A percentile compares a stretch with the other conserved stretches of the same genome.
Conservation (phyloP, 2,888 invertebrate species). For the Gortyna flavago region DNA sequence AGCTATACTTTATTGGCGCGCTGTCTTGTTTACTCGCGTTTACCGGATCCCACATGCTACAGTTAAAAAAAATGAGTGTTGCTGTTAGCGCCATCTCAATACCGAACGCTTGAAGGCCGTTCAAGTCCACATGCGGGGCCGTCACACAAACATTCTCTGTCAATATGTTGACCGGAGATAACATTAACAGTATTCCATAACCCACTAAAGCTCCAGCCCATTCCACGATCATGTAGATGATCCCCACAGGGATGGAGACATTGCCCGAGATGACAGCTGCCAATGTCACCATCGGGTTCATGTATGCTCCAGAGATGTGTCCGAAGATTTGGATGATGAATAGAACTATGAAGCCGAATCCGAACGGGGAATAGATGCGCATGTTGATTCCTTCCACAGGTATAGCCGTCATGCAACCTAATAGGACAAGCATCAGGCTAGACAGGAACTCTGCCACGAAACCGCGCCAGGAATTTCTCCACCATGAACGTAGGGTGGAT, state of each 20-base stretch:
- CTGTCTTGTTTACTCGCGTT: slow-evolving; percentile 92
- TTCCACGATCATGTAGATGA: slow-evolving; percentile 92
- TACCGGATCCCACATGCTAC: slow-evolving; percentile 93
- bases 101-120: slow-evolving; percentile 88
- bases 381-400: slow-evolving; percentile 84
- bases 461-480: slow-evolving; percentile 71
- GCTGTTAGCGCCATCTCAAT: slow-evolving; percentile 92
- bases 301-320: slow-evolving; percentile 94
- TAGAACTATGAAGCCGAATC: slow-evolving; percentile 93
- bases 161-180: slow-evolving; percentile 84
- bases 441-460: slow-evolving; percentile 92
- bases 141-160: slow-evolving; percentile 91
- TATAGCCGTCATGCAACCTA: slow-evolving; percentile 94
- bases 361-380: slow-evolving; percentile 88
- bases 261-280: slow-evolving; percentile 91
- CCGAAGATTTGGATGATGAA: slow-evolving; percentile 93
- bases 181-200: slow-evolving; percentile 90
- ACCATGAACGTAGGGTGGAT: slow-evolving; percentile 69
- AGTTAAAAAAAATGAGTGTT: slow-evolving; percentile 91
- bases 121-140: slow-evolving; percentile 85
- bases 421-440: slow-evolving; percentile 91
- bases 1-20: slow-evolving; percentile 91
- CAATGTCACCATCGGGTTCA: slow-evolving; percentile 94
- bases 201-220: slow-evolving; percentile 92
- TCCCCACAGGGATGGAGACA: slow-evolving; percentile 89